phyloP scores from a whole-genome alignment of 2,888 invertebrate species.

The Pasiphila rectangulata region DNA sequence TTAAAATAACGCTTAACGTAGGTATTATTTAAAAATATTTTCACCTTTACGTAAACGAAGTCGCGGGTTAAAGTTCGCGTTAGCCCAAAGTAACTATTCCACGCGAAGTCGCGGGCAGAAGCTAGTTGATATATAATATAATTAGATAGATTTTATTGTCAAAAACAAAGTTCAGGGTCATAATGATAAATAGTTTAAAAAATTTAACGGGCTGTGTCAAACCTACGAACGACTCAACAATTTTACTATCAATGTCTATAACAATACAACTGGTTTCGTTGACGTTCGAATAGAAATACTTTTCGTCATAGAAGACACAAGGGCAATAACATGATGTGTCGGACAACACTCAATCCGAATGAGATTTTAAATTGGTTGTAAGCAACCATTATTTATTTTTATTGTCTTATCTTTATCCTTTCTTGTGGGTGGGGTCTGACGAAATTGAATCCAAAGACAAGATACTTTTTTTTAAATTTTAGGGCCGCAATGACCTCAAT shows the following conservation, averaged over 20 bases:
- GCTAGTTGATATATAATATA: too few relatives aligned
- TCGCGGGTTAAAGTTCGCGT: too few relatives aligned
- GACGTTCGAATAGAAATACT: slow-evolving; percentile 6
- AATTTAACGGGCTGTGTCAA: neutral
- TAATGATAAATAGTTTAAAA: too few relatives aligned
- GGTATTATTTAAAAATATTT: too few relatives aligned
- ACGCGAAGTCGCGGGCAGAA: too few relatives aligned
- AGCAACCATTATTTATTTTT: slow-evolving; percentile 25
- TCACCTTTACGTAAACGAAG: too few relatives aligned
- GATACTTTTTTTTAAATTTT: slow-evolving; percentile 23
- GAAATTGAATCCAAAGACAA: slow-evolving; percentile 22
- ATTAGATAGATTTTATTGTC: too few relatives aligned
- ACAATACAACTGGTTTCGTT: slow-evolving; percentile 20
- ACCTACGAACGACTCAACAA: neutral
- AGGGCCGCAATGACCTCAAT: slow-evolving; percentile 19
- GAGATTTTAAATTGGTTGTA: slow-evolving; percentile 26
- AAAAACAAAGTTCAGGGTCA: too few relatives aligned
- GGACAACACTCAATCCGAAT: slow-evolving; percentile 16
- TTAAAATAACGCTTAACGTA: too few relatives aligned
- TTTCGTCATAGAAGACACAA: slow-evolving; percentile 10
- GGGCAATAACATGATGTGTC: slow-evolving; percentile 19
- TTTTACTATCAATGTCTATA: slow-evolving; percentile 2
- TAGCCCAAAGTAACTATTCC: too few relatives aligned
- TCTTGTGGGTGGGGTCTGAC: slow-evolving; percentile 22
- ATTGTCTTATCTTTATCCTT: slow-evolving; percentile 23